Base-by-base conservation (phyloP, 2,113 vertebrate genomes). In the Cavia aperea region DNA sequence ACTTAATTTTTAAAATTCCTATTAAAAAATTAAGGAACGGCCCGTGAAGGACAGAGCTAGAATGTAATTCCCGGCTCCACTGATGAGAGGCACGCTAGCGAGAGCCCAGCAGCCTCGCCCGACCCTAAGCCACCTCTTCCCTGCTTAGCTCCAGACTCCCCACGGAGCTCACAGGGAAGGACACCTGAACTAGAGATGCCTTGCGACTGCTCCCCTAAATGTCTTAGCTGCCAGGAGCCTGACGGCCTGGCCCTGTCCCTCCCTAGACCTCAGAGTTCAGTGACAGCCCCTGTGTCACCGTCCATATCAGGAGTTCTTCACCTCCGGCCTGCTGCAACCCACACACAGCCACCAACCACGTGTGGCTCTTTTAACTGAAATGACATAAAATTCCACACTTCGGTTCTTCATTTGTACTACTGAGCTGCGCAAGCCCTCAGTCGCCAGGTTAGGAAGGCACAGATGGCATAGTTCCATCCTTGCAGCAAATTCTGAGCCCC, bases 1-100 rank as follows among this genome's bases (percentile, higher is more conserved):
- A 75, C n/a, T 95, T 91, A 65, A 83, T 89, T 89, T 81, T 77
- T 60, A 1, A 91, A 75, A 24, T 73, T 73, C 23, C n/a, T 16
- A 56, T 51, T 43, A 13, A 46, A 46, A 75, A 2, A 15, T 46
- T 2, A 43, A 83, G 56, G n/a, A 88, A 46, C 10, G 70, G 10
- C 12, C 19, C 3, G 31, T 4, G 1, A 26, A 16, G 72, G 46
- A 77, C 54, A 19, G 19, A 63, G 4, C 68, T 43, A 70, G 75
- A 89, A 83, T 46, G 66, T 39, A 54, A 78, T 8, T 36, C 60
- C 79, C 16, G 11, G 56, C 56, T 19, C 4, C 78, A 15, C 26
- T 4, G 62, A 11, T 4, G 26, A 63, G 62, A 11, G 3, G 4
- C 33, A 1, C 31, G 81, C 49, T 66, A 7, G 49, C 7, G 39